Evolutionary conservation across 2,888 invertebrate species (phyloP), one percentile per base, ranked within the genome.

Genomic region (Anodontia alba): DNA sequence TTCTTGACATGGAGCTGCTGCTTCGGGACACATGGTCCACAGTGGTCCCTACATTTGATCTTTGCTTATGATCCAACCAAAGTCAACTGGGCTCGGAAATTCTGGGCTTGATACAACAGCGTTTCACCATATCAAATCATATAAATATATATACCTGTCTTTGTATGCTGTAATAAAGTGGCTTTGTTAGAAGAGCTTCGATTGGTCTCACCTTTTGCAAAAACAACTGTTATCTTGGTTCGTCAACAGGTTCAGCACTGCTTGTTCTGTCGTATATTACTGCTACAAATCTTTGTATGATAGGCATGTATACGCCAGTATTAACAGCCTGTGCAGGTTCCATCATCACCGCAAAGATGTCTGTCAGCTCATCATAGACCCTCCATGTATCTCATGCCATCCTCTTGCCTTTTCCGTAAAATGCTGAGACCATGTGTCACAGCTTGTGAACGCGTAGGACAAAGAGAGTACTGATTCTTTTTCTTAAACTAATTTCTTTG

Each of bases 11-110:
- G 67, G 36, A 2, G 36, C 23, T 7, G 67, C 15, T 36, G 67
- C 67, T 42, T 67, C 36, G 7, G 67, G 67, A 36, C 33, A 38
- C 23, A 20, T 36, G 3, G 67, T 67, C 67, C 67, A 67, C 7
- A 67, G 38, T 10, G 67, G 67, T 23, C 36, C 38, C 67, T 12
- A 67, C 36, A 67, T 23, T 8, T 36, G n/a, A 23, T n/a, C 67
- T 20, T 67, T 42, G n/a, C 2, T 33, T 67, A 5, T 5, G 23
- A 57, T 23, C 67, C 33, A 67, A 23, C 67, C 49, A 10, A 3
- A 71, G 20, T 71, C 71, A 49, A 20, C 23, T 49, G 71, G 71
- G 31, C 49, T 49, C n/a, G 29, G 51, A 29, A 51, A 23, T 51
- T 26, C 31, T 29, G 46, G 33, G 38, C 2, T 20, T 33, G 36